Conservation (phyloP, 2,888 invertebrate species). For the Torymus texanus region DNA sequence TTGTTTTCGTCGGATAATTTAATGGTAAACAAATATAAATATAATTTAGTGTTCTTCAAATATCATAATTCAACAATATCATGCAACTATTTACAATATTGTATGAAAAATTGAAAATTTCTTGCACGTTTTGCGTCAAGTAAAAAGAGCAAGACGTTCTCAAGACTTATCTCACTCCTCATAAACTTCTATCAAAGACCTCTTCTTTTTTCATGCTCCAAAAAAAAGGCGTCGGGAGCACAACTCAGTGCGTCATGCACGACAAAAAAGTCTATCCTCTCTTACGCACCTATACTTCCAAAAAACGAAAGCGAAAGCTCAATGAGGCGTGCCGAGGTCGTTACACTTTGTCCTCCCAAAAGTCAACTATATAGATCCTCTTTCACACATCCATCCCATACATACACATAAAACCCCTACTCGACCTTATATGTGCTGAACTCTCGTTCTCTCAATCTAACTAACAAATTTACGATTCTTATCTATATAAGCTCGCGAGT, state of each 20-base stretch:
- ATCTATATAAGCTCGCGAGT: conserved; percentile 4
- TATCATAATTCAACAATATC: too few species aligned
- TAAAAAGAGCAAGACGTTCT: too few species aligned
- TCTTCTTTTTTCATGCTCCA: too few species aligned
- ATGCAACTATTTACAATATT: too few species aligned
- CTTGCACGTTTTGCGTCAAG: too few species aligned
- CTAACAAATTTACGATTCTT: conserved; percentile 49
- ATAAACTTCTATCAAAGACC: neutral
- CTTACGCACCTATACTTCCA: too few species aligned
- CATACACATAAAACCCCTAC: neutral
- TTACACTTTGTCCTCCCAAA: conserved; percentile 16
- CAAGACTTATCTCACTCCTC: neutral
- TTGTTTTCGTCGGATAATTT: too few species aligned
- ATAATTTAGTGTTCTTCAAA: too few species aligned
- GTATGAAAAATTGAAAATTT: too few species aligned
- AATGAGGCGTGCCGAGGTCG: conserved; percentile 24
- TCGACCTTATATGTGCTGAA: neutral
- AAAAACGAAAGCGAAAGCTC: conserved; percentile 37
- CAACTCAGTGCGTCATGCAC: neutral
- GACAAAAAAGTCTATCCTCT: too few species aligned
- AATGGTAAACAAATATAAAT: too few species aligned
- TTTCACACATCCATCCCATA: too few species aligned
- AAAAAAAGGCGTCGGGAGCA: neutral
- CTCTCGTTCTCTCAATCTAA: conserved; percentile 10
- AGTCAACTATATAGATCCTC: conserved; percentile 2